A percentile compares a stretch with the other conserved stretches of the same genome.
These are phyloP conservation scores for Siderastrea siderea DNA, from an alignment of 92 coral and sea anemone species.

Conservation along the genomic window DNA sequence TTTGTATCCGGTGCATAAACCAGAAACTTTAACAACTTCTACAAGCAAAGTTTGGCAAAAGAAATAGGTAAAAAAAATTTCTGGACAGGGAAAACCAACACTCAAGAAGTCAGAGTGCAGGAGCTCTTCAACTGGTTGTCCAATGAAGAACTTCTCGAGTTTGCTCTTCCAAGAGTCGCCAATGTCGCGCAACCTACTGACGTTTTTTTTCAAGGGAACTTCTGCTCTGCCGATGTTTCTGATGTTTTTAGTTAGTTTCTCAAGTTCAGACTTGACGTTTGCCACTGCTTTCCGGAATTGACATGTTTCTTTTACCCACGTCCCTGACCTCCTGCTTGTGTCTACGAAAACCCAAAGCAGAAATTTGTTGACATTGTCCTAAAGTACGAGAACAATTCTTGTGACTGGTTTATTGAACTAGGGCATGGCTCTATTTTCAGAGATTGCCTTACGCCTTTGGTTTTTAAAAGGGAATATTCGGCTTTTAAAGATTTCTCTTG, in stretches of 20 bases:
- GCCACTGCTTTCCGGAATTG: not conserved
- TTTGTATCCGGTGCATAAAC: conserved; percentile 9
- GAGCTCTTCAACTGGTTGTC: not conserved
- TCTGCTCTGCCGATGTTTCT: not conserved
- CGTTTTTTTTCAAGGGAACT: no score
- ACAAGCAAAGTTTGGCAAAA: not conserved
- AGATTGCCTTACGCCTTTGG: conserved; percentile 8
- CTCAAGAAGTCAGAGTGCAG: not conserved
- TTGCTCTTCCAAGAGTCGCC: not conserved
- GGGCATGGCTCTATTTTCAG: conserved; percentile 27
- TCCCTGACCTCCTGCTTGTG: not conserved
- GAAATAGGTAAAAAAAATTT: not conserved
- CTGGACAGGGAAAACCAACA: not conserved
- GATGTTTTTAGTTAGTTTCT: not conserved
- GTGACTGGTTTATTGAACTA: conserved; percentile 16
- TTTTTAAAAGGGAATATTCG: conserved; percentile 13
- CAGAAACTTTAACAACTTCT: not conserved
- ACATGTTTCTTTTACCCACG: not conserved
- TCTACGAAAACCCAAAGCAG: not conserved
- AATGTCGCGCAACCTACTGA: not conserved
- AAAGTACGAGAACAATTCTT: not conserved
- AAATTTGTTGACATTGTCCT: not conserved
- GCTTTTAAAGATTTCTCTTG: conserved; percentile 31
- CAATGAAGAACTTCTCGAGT: not conserved
- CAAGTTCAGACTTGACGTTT: not conserved